phyloP scores from a whole-genome alignment of 2,113 vertebrate genomes.

The Poecile atricapillus region DNA sequence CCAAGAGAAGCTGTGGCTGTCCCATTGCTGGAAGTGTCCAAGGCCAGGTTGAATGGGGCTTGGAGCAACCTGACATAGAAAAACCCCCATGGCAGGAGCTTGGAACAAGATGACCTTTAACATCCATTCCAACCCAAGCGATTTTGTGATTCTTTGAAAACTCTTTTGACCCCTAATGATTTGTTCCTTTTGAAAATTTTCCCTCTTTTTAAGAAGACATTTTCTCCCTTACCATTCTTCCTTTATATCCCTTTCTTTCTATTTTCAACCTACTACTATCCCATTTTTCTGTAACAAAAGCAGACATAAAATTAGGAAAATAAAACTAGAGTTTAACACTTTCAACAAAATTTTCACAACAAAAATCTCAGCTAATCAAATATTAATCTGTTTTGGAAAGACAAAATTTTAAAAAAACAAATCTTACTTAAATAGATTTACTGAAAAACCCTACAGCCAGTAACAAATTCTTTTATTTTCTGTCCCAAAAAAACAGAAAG shows the following conservation, averaged over 20 bases:
- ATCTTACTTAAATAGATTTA: background rate
- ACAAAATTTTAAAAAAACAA: background rate
- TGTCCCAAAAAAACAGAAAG: background rate
- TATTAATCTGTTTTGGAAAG: background rate
- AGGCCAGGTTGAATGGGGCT: background rate
- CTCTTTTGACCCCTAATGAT: background rate
- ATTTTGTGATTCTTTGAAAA: background rate
- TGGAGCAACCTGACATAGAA: background rate
- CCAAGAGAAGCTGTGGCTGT: background rate
- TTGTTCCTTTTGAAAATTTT: background rate
- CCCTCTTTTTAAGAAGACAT: background rate
- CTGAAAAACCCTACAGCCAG: background rate
- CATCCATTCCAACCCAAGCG: background rate
- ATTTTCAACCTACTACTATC: background rate
- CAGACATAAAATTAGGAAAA: background rate
- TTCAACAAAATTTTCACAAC: background rate
- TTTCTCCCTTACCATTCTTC: background rate
- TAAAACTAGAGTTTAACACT: background rate
- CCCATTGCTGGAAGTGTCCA: background rate
- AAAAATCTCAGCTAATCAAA: background rate
- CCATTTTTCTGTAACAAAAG: background rate
- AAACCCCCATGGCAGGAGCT: accelerated
- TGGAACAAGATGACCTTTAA: background rate
- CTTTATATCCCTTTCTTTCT: background rate
- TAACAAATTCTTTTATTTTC: background rate